These are phyloP conservation scores for Amblyjoppa proteus DNA, from an alignment of 2,888 invertebrate genomes.

Conservation along the genomic window DNA sequence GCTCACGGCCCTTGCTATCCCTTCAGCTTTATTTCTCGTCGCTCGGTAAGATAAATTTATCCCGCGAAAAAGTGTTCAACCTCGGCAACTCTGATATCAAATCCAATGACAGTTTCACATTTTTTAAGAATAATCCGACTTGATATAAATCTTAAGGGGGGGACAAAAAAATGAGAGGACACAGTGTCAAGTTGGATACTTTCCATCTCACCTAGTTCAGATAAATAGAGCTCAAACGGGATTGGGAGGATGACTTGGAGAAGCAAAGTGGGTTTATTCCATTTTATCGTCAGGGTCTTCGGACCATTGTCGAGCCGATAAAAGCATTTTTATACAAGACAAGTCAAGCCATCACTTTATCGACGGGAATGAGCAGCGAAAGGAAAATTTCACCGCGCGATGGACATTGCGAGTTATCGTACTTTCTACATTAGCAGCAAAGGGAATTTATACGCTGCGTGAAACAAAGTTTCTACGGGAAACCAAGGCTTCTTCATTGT, in stretches of 20 bases:
- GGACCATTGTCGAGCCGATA: neutral
- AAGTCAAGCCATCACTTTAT: no score
- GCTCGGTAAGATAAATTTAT: slow-evolving; percentile 55
- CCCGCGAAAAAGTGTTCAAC: slow-evolving; percentile 33
- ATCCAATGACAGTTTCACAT: slow-evolving; percentile 14
- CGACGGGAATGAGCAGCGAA: no score
- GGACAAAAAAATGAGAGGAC: neutral
- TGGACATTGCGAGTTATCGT: neutral
- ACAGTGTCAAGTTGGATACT: neutral
- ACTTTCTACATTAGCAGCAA: neutral
- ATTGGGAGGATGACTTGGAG: neutral
- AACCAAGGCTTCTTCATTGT: slow-evolving; percentile 16
- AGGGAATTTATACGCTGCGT: neutral
- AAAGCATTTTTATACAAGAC: neutral
- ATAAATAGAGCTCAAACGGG: neutral
- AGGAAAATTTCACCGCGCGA: neutral
- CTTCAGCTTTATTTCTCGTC: slow-evolving; percentile 58
- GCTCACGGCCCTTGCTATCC: slow-evolving; percentile 55
- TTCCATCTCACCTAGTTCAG: neutral
- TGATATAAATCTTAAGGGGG: neutral
- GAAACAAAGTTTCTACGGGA: slow-evolving; percentile 19
- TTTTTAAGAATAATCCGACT: slow-evolving; percentile 13
- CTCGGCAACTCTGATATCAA: neutral
- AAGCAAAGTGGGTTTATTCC: neutral
- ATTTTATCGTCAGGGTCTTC: neutral